Conservation (phyloP, 2,888 invertebrate genomes). For the Adelphocoris suturalis region DNA sequence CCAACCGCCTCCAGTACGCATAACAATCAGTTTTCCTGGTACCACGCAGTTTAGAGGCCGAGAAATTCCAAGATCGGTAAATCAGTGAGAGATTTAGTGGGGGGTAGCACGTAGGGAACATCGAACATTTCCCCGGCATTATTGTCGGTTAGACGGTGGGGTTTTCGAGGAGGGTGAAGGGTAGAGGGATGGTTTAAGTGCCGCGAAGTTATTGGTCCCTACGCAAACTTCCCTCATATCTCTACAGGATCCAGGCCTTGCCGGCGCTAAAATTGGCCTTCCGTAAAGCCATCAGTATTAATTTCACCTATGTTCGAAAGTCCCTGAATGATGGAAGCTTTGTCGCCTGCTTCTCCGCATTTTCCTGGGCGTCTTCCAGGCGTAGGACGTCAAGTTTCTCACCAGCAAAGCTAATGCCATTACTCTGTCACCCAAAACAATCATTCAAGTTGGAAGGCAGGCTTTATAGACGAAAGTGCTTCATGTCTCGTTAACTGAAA, state of each 20-base stretch:
- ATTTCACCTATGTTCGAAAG: constrained; percentile 40
- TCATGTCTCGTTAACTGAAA: too few species aligned
- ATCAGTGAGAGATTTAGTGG: constrained; percentile 48
- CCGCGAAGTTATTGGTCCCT: constrained; percentile 37
- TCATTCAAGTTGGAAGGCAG: background rate
- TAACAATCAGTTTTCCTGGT: constrained; percentile 11
- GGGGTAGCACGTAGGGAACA: constrained; percentile 26
- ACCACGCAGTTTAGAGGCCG: background rate
- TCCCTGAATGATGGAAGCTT: constrained; percentile 29
- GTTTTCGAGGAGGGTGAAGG: background rate
- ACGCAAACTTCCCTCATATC: constrained; percentile 48
- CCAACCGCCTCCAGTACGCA: background rate
- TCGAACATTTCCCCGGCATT: constrained; percentile 49
- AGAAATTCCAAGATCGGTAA: constrained; percentile 23
- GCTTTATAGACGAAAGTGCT: too few species aligned
- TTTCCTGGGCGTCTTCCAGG: background rate
- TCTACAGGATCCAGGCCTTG: constrained; percentile 1
- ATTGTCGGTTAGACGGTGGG: constrained; percentile 33
- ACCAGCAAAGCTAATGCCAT: background rate
- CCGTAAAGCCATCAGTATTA: constrained; percentile 49
- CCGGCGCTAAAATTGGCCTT: constrained; percentile 14
- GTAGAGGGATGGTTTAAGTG: constrained; percentile 21
- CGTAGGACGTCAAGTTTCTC: background rate
- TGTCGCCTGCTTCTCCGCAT: background rate
- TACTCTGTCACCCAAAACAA: background rate